Evolutionary conservation across 2,113 vertebrate species (phyloP), one percentile per base, ranked within the genome.

Genomic region (Mastomys coucha): DNA sequence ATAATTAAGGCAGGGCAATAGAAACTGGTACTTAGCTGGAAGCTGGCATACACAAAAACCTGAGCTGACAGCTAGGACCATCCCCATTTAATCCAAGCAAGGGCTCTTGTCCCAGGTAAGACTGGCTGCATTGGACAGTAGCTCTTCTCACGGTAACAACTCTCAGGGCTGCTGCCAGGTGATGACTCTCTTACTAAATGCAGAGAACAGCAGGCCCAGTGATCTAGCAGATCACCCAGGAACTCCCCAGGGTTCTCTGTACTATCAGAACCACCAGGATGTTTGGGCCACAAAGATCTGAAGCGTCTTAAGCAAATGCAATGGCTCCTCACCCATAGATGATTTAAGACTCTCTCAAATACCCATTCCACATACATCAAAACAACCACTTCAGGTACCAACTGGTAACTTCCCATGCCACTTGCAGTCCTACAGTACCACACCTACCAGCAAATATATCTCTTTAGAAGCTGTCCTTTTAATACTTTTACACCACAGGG

Each of bases 241-340:
- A 94, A 42, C 60, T 10, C 49, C 39, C 67, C 51, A 14, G 39
- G 33, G 24, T 39, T 85, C 45, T 80, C 73, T 77, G 5, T 24
- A 36, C 8, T 60, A 51, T 53, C 20, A 94, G 63, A 86, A 91
- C 36, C 65, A 67, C 45, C 20, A 88, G 49, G 45, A 76, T 36
- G 31, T 56, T 67, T 75, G 76, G 70, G 33, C 42, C 67, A 67
- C 24, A 72, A 87, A 89, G 81, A 94, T 63, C 31, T 69, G 36
- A 91, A 91, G 42, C 49, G 51, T 95, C 94, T 76, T 80, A 39
- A 87, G 39, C 31, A 88, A 17, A 92, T 80, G 45, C n/a, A 7
- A 22, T 20, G 60, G 20, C 19, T 77, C 42, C 24, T 91, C 82
- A 49, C 10, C 5, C 72, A 91, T 24, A 89, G 31, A 14, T 49